Base-by-base conservation (phyloP, 1,140 invertebrate genomes). In the Lineus longissimus region DNA sequence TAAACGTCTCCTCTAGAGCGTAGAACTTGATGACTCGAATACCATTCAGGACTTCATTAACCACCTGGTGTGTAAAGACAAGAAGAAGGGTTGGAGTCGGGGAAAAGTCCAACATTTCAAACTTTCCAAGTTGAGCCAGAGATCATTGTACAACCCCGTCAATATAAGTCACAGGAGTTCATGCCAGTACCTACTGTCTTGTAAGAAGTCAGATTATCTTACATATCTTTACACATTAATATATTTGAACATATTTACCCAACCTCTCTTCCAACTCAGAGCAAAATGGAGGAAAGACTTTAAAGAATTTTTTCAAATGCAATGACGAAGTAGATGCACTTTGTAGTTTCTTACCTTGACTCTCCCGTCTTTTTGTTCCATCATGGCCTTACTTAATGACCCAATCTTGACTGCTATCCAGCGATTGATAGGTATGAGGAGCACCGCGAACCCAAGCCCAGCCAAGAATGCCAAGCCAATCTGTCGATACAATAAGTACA, bases 361-460 rank as follows among this genome's bases (percentile, higher is more conserved):
- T 73, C 96, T 86, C 22, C 86, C 79, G 83, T 99, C 97, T 84
- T 99, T 99, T 68, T 88, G 86, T 11, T 84, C 79, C 95, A 99
- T 98, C 83, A 98, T 86, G 75, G 90, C 88, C 62, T 85, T 88
- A 74, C 94, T 97, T 19, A 95, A 85, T 45, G 86, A 69, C 11
- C 91, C 94, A 76, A 98, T 98, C 84, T 94, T 92, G 68, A 88
- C 88, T 7, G 78, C 94, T 63, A 99, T 86, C 66, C 87, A 77
- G 80, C 92, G 90, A 80, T 98, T 99, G n/a, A 98, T 88, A 1
- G 96, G 95, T 74, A 99, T 95, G 7, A 98, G 80, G 33, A 97
- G 69, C 1, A 97, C 78, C 17, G 91, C 89, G 83, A 98, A 95
- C 1, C 82, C 80, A 1, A 98, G 83, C 6, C 95, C 97, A 55